phyloP scores from a whole-genome alignment of 2,113 vertebrate genomes.

The Salvator merianae region DNA sequence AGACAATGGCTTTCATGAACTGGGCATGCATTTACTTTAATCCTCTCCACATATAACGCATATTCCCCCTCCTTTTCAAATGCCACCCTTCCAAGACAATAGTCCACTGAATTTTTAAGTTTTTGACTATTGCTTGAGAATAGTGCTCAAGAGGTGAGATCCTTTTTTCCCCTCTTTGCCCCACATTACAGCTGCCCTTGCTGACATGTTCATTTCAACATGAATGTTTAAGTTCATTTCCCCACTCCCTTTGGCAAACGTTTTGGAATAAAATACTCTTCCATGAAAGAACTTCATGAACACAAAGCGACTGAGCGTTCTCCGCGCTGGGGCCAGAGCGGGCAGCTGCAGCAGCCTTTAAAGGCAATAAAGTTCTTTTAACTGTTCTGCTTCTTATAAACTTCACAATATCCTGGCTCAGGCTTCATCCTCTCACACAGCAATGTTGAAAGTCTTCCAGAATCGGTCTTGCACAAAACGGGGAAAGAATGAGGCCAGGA shows the following conservation, averaged over 20 bases:
- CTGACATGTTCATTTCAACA: neutral
- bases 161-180: neutral
- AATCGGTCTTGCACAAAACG: neutral
- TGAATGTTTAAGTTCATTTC: slow-evolving; percentile 11
- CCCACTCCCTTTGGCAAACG: neutral
- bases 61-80: neutral
- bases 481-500: neutral
- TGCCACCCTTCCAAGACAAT: neutral
- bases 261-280: slow-evolving; percentile 18
- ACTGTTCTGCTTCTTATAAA: neutral
- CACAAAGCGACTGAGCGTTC: neutral
- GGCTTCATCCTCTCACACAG: neutral
- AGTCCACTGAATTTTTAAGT: neutral
- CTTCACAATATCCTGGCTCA: neutral
- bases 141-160: neutral
- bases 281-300: slow-evolving; percentile 23
- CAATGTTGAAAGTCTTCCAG: neutral
- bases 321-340: neutral
- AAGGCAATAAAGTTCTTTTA: slow-evolving; percentile 39
- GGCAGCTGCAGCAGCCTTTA: slow-evolving; percentile 56
- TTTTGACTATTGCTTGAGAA: neutral
- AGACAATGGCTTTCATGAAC: slow-evolving; percentile 75
- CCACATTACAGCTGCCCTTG: neutral
- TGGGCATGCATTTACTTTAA: slow-evolving; percentile 31
- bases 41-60: neutral